Evolutionary conservation across 2,113 vertebrate genomes (phyloP), one percentile per base, ranked within the genome.

Genomic region (Pao palembangensis): DNA sequence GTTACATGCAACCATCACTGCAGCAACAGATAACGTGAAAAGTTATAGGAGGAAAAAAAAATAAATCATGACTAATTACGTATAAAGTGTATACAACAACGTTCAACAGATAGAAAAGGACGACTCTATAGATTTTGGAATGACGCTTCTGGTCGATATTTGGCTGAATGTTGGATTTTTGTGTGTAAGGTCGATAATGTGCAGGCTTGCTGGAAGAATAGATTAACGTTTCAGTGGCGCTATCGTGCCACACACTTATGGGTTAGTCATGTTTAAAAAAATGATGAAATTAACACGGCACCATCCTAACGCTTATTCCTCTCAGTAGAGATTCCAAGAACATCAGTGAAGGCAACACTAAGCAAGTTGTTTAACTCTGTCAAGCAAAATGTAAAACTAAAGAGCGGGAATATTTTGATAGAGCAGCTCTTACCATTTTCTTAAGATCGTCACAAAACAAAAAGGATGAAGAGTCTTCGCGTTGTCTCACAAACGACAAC

Each of bases 401-500:
- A 2, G 16, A 13, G 16, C 8, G 12, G 43, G 14, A 1, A 44
- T 44, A 0, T 3, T 44, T 17, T 5, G 4, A 16, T 44, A 16
- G 43, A 16, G 14, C 43, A 44, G 43, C 43, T 69, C 88, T 90
- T 75, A 92, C 91, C 90, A 91, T 91, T 75, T 71, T 88, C 62
- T 34, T 68, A 4, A 21, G 57, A 46, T 61, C 21, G 59, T 64
- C n/a, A 44, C 23, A 8, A 21, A 44, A n/a, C n/a, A 16, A n/a
- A 64, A 71, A 52, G 50, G 38, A 51, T 44, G 20, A 19, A 71
- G 76, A 67, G 52, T 83, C 64, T 72, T 64, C 44, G 56, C 21
- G 17, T 52, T 56, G 87, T 93, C 93, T 95, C 92, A 94, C 94
- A 83, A 83, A 82, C 92, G 94, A 95, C 94, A 87, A 85, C 92